Evolutionary conservation across 1,140 invertebrate species (phyloP).

Genomic region (Coelopa frigida): DNA sequence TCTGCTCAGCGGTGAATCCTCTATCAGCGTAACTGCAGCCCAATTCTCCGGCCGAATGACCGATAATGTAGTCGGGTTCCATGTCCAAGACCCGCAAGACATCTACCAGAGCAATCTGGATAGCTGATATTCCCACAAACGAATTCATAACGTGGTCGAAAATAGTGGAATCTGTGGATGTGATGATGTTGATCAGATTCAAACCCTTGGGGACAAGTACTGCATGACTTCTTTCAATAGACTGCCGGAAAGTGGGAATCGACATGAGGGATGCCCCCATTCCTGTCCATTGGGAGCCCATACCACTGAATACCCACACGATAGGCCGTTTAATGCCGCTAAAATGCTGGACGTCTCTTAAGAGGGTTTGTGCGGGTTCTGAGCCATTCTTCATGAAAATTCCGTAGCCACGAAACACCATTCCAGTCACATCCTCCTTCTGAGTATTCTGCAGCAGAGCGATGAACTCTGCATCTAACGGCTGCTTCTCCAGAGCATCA

Average conservation of each 20-base stretch:
- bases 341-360: slow-evolving; percentile 52
- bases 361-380: slow-evolving; percentile 43
- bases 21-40: slow-evolving; percentile 87
- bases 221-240: slow-evolving; percentile 66
- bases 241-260: slow-evolving; percentile 63
- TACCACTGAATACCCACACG: slow-evolving; percentile 85
- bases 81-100: slow-evolving; percentile 63
- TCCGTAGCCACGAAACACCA: slow-evolving; percentile 54
- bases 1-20: slow-evolving; percentile 74
- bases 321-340: slow-evolving; percentile 58
- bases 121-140: slow-evolving; percentile 85
- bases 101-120: slow-evolving; percentile 80
- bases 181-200: slow-evolving; percentile 73
- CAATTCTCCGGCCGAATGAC: slow-evolving; percentile 80
- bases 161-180: slow-evolving; percentile 61
- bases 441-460: slow-evolving; percentile 51
- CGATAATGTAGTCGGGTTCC: slow-evolving; percentile 75
- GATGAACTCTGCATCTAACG: slow-evolving; percentile 52
- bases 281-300: slow-evolving; percentile 82
- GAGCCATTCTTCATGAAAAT: slow-evolving; percentile 48
- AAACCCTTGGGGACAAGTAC: slow-evolving; percentile 65
- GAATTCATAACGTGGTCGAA: slow-evolving; percentile 79
- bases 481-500: slow-evolving; percentile 53
- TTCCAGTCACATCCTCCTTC: slow-evolving; percentile 49
- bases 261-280: slow-evolving; percentile 64